These are phyloP conservation scores for Bombus vancouverensis DNA, from an alignment of 1,140 invertebrate species.

Conservation along the genomic window DNA sequence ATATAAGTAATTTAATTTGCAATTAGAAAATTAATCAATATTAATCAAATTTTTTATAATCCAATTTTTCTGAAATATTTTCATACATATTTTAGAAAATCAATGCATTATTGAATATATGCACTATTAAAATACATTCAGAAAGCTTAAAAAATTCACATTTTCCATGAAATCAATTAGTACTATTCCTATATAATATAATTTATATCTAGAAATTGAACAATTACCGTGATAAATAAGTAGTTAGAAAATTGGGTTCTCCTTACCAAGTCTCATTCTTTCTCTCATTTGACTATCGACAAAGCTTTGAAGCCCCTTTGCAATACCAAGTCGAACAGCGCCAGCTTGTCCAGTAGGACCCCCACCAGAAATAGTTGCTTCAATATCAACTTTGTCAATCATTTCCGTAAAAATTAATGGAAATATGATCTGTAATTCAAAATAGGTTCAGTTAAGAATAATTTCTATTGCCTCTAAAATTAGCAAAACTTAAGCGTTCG, in stretches of 20 bases:
- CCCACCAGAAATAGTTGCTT: slow-evolving; percentile 87
- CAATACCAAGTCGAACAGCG: slow-evolving; percentile 92
- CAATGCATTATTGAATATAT: not conserved
- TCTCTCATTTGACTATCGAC: slow-evolving; percentile 89
- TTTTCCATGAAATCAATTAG: not conserved
- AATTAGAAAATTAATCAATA: not conserved
- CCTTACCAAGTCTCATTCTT: slow-evolving; percentile 92
- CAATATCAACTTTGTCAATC: slow-evolving; percentile 92
- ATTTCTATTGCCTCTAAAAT: slow-evolving; percentile 11
- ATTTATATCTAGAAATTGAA: not conserved
- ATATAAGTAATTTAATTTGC: not conserved
- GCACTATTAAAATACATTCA: too few species aligned
- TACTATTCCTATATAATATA: not conserved
- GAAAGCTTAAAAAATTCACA: not conserved
- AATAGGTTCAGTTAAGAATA: slow-evolving; percentile 12
- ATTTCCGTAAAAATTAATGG: slow-evolving; percentile 92
- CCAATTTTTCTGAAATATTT: not conserved
- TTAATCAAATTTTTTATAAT: not conserved
- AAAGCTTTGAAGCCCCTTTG: slow-evolving; percentile 91
- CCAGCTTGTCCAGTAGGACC: slow-evolving; percentile 91
- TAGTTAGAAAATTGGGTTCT: not conserved
- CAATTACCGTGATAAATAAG: not conserved
- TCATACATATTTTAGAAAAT: not conserved
- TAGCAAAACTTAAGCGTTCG: not conserved
- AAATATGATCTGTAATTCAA: slow-evolving; percentile 88